Percentiles rank a stretch among this genome's conserved stretches.
phyloP scores from a whole-genome alignment of 2,797 vertebrate species.

The Eulemur albifrons region DNA sequence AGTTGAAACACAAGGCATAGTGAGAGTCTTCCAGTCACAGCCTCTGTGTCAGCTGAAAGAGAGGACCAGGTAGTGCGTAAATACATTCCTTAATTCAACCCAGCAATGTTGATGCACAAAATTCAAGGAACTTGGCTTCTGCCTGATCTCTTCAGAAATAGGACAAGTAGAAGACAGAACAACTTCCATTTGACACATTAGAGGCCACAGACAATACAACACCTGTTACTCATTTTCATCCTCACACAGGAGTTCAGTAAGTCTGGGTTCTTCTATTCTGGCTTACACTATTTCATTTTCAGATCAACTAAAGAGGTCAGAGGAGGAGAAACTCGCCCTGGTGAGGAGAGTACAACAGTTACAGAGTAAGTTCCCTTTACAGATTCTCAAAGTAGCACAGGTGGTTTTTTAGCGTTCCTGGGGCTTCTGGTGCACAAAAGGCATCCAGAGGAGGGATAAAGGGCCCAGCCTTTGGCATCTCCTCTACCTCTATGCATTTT shows the following conservation, averaged over 20 bases:
- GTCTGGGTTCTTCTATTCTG: not conserved
- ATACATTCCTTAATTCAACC: not conserved
- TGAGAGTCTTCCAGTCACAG: not conserved
- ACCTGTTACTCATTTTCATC: not conserved
- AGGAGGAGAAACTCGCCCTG: conserved; percentile 78
- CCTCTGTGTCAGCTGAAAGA: not conserved
- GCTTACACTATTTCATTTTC: conserved; percentile 55
- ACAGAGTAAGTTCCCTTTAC: conserved; percentile 80
- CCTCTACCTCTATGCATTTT: not conserved
- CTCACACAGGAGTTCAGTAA: not conserved
- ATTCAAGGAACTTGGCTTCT: not conserved
- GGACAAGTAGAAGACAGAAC: not conserved
- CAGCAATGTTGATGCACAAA: not conserved
- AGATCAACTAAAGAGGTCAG: conserved; percentile 82
- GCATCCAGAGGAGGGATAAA: not conserved
- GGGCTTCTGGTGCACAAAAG: not conserved
- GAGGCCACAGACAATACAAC: not conserved
- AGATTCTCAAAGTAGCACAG: not conserved
- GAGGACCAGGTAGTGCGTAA: not conserved
- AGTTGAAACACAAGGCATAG: not conserved
- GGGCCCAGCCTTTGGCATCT: not conserved
- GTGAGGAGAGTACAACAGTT: conserved; percentile 75
- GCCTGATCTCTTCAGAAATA: not conserved
- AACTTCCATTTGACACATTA: not conserved
- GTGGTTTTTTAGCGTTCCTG: not conserved